Base-by-base conservation (phyloP, 2,113 vertebrate species). In the Oriolus oriolus region DNA sequence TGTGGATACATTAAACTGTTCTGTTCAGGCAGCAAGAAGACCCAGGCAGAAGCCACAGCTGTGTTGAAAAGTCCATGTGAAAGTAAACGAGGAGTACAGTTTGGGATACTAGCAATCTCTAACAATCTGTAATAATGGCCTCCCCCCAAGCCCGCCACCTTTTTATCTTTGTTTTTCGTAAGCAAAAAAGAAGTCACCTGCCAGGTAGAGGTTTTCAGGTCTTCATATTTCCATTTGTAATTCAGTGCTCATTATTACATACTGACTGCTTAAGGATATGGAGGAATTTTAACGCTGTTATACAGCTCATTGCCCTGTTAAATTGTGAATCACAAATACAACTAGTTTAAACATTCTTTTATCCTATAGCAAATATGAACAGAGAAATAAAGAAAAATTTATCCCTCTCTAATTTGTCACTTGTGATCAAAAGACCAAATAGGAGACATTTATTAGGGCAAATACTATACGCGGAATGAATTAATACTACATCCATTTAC, bases 401-500 rank as follows among this genome's bases (percentile, higher is more conserved):
- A 39, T 79, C n/a, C 14, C 44, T 54, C 9, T 82, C 44, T 66
- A 53, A 83, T 84, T 87, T 63, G 15, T 79, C 47, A 60, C 13
- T 33, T 68, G 13, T 44, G 24, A 96, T 74, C 18, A 84, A 87
- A 89, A 89, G 49, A 93, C 57, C 42, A 89, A 93, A 70, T 21
- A 68, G 20, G 22, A 89, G 8, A 87, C 64, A 95, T 56, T 73
- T 79, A 71, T 84, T 92, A 54, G 12, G 78, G 74, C n/a, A 88
- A 93, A 91, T 78, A 86, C 47, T 71, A 35, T 80, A 78, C 1
- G 27, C 61, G 86, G 86, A 91, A 87, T 84, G 24, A 95, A 91
- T 97, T 97, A 83, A 70, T 95, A 89, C 65, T 66, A 75, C n/a
- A 76, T 31, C 92, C 31, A 79, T 83, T 97, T 50, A 17, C 80